These are phyloP conservation scores for Callipepla californica DNA, from an alignment of 2,113 vertebrate species.

Conservation along the genomic window DNA sequence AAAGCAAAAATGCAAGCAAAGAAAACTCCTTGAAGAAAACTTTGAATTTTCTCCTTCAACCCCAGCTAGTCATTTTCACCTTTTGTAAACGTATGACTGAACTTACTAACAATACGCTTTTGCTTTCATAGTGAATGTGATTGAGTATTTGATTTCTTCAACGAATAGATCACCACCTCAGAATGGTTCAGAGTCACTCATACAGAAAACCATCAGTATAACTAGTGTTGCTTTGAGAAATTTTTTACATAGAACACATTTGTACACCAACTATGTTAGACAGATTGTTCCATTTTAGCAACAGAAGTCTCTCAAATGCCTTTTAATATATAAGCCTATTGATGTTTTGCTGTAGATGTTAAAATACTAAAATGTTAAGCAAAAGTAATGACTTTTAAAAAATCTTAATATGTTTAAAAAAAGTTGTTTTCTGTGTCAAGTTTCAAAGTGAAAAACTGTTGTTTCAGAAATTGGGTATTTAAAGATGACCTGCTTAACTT, in stretches of 20 bases:
- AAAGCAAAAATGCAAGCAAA: neutral
- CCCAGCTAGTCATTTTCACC: neutral
- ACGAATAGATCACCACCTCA: neutral
- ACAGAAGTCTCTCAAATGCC: neutral
- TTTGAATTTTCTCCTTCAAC: neutral
- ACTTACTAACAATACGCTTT: neutral
- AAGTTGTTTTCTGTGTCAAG: neutral
- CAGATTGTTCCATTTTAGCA: neutral
- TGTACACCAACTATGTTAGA: neutral
- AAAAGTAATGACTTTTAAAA: neutral
- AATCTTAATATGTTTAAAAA: neutral
- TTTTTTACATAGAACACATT: neutral
- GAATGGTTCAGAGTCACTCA: neutral
- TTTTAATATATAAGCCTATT: neutral
- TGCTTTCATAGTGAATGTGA: neutral
- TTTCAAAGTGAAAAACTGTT: neutral
- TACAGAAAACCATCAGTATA: neutral
- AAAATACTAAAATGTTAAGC: neutral
- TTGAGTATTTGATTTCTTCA: neutral
- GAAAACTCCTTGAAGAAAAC: neutral
- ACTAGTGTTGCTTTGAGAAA: neutral
- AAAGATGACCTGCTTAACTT: neutral
- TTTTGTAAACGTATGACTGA: neutral
- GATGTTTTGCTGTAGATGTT: neutral
- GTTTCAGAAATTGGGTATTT: neutral